These are phyloP conservation scores for Hylaeus volcanicus DNA, from an alignment of 1,140 invertebrate genomes.

Conservation along the genomic window DNA sequence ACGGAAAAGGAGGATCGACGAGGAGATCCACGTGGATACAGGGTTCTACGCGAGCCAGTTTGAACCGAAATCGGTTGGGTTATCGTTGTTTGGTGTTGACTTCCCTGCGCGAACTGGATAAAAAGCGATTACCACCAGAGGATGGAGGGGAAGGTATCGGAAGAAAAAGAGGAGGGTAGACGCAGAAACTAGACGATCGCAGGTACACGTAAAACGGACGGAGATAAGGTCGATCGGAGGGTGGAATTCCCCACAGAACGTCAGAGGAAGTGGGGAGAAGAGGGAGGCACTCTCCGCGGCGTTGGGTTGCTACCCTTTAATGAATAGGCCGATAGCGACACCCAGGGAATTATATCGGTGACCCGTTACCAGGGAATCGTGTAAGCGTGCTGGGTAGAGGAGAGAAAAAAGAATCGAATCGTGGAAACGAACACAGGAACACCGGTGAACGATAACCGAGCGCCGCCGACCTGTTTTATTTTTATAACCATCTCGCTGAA, in stretches of 20 bases:
- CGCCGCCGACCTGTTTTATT: slow-evolving; percentile 12
- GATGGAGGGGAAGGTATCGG: not conserved
- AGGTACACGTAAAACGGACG: slow-evolving; percentile 11
- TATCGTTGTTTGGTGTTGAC: slow-evolving; percentile 15
- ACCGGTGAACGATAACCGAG: slow-evolving; percentile 20
- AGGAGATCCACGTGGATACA: not conserved
- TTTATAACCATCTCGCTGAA: slow-evolving; percentile 24
- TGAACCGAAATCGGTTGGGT: slow-evolving; percentile 39
- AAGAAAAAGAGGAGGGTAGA: not conserved
- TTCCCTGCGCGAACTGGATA: slow-evolving; percentile 21
- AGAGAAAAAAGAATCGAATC: slow-evolving; percentile 21
- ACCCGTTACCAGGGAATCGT: slow-evolving; percentile 11
- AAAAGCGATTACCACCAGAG: not conserved
- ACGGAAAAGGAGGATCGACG: not conserved
- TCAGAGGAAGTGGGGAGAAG: not conserved
- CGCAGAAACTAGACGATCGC: slow-evolving; percentile 5
- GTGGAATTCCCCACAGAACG: slow-evolving; percentile 26
- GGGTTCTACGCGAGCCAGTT: slow-evolving; percentile 24
- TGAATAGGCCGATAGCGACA: slow-evolving; percentile 51
- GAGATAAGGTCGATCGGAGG: slow-evolving; percentile 45
- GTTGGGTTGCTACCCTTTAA: slow-evolving; percentile 38
- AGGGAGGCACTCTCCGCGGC: not conserved
- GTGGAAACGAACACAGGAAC: slow-evolving; percentile 8
- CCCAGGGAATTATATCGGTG: slow-evolving; percentile 47
- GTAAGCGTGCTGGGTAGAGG: not conserved